A percentile compares a stretch with the other conserved stretches of the same genome.
phyloP scores from a whole-genome alignment of 2,113 vertebrate genomes.

The Triplophysa siluroides region DNA sequence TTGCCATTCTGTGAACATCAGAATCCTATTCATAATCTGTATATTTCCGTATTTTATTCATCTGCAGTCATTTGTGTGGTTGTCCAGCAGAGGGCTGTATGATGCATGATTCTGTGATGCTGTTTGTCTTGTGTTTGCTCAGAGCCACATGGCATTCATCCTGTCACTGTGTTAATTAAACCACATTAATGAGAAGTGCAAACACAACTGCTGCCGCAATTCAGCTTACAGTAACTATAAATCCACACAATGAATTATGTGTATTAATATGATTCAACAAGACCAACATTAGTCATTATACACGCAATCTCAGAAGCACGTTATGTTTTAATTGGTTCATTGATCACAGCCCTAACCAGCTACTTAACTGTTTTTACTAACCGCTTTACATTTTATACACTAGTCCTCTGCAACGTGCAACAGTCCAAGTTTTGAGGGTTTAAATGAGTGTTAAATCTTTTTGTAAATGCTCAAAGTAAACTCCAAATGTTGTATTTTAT shows the following conservation, averaged over 20 bases:
- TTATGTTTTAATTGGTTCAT: too few relatives aligned
- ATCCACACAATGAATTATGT: slow-evolving; percentile 36
- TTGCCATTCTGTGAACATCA: not conserved
- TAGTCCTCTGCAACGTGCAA: too few relatives aligned
- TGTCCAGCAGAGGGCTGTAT: slow-evolving; percentile 64
- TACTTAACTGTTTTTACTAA: not conserved
- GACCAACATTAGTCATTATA: too few relatives aligned
- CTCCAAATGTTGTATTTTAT: not conserved
- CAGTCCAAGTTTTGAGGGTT: too few relatives aligned
- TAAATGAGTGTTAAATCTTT: too few relatives aligned
- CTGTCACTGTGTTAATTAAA: slow-evolving; percentile 71
- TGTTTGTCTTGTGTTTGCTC: slow-evolving; percentile 61
- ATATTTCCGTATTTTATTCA: not conserved
- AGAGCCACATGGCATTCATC: slow-evolving; percentile 67
- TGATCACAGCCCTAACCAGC: too few relatives aligned
- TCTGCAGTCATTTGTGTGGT: not conserved
- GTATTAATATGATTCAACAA: too few relatives aligned
- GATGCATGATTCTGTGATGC: slow-evolving; percentile 52
- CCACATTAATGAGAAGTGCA: slow-evolving; percentile 69
- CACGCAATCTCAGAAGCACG: too few relatives aligned
- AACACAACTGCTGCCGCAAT: slow-evolving; percentile 66
- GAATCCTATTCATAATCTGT: too few relatives aligned
- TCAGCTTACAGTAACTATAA: slow-evolving; percentile 60
- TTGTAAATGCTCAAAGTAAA: not conserved
- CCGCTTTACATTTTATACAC: not conserved